Evolutionary conservation across 2,113 vertebrate species (phyloP), one percentile per base, ranked within the genome.

Genomic region (Promerops cafer): DNA sequence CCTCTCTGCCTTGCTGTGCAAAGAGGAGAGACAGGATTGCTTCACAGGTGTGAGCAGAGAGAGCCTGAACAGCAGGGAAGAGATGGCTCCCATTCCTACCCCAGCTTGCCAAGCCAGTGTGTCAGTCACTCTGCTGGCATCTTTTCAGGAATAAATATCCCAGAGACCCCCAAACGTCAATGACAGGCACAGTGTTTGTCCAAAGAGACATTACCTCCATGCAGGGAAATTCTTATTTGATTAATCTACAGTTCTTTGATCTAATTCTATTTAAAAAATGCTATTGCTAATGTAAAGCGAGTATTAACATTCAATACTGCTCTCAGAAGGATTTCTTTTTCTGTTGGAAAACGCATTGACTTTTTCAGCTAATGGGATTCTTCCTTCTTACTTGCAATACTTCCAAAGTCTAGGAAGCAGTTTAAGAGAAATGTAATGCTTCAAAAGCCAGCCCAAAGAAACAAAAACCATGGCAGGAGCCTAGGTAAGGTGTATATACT

Each of bases 261-360:
- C 71, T 88, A 77, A 94, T 71, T 92, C 59, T 83, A 70, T 39
- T 93, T 90, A 24, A 23, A 92, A 93, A 83, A 89, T 81, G 39
- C 42, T 81, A 78, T 16, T 89, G 71, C 47, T 94, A 79, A 37
- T 63, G 86, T 79, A 94, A 92, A 92, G 57, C 44, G 69, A 77
- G 61, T 83, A 90, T 53, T 90, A 93, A 87, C 79, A 89, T 92
- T 94, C 92, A 63, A 88, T 37, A 87, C 23, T 31, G 61, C n/a
- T 77, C 70, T 92, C 79, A 89, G 30, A 61, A n/a, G 17, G 18
- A 77, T 60, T 93, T 94, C 9, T 75, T 87, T 83, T 94, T 70
- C 79, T 59, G 8, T 52, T 92, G 64, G 63, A 93, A 87, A 88
- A 85, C 18, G 19, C 44, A 90, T 31, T 61, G 42, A 75, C 64